Percentiles rank a stretch among this genome's conserved stretches.
Evolutionary conservation across 1,140 invertebrate genomes (phyloP).

Genomic region (Pogonognathellus flavescens): DNA sequence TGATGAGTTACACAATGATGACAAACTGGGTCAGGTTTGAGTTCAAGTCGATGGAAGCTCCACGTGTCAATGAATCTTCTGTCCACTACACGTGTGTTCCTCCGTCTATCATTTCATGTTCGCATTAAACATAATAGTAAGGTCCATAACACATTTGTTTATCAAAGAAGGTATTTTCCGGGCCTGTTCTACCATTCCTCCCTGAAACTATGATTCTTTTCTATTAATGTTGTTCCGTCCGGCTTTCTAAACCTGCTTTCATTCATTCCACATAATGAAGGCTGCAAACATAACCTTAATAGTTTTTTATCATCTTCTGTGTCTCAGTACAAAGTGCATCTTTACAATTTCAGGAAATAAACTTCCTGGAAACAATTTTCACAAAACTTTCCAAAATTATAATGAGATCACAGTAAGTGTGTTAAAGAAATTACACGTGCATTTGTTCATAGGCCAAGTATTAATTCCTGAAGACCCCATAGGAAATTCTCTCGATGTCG

Average conservation of each 20-base stretch:
- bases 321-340: neutral
- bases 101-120: too few relatives aligned
- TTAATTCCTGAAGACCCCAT: constrained; percentile 19
- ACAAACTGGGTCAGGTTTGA: constrained; percentile 48
- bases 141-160: too few relatives aligned
- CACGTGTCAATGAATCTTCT: constrained; percentile 34
- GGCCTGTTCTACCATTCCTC: too few relatives aligned
- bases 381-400: neutral
- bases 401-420: neutral
- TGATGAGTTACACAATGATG: constrained; percentile 19
- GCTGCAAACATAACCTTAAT: neutral
- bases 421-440: neutral
- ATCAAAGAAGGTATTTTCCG: too few relatives aligned
- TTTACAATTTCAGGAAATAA: neutral
- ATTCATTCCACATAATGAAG: neutral
- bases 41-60: constrained; percentile 43
- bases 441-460: neutral
- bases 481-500: neutral
- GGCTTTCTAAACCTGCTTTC: neutral
- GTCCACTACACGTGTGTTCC: too few relatives aligned
- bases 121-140: too few relatives aligned
- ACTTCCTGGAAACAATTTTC: neutral
- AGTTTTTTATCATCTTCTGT: neutral
- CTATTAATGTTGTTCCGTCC: neutral
- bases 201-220: too few relatives aligned